Evolutionary conservation across 2,797 vertebrate species (phyloP), one percentile per base, ranked within the genome.

Genomic region (Kryptopterus vitreolus): DNA sequence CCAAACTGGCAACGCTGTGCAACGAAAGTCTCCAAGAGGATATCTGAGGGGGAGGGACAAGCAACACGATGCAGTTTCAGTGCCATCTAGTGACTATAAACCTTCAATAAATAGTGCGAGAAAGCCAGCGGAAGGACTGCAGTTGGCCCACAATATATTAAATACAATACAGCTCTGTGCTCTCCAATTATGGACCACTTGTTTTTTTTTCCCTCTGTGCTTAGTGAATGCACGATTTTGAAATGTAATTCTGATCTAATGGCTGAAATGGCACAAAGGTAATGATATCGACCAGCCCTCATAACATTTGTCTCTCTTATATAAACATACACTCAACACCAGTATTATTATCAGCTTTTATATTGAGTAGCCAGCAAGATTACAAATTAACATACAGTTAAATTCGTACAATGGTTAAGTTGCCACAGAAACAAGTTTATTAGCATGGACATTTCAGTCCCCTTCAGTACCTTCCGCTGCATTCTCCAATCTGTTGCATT

Each of bases 51-150:
- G 68, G 33, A 59, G 59, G 55, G 52, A 52, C 26, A 16, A 77
- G 16, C n/a, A 0, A 63, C 48, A 46, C 13, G 31, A 35, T 76
- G 81, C 20, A 52, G 59, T 77, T 63, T 61, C 76, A 83, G 78
- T 81, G 79, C 83, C 86, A 85, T 81, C 86, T 82, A 81, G 80
- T 82, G 84, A 63, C 31, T 31, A 18, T 18, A 72, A 46, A 65
- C 22, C 26, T 22, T 59, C 38, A 62, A 48, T 55, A 33, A 38
- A 16, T 55, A 16, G 9, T 24, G 35, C 55, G 29, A 4, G 20
- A 58, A 77, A n/a, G 5, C 18, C 46, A 53, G 18, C 15, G 3
- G n/a, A 52, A 33, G 4, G 22, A 53, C 48, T 53, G 20, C 69
- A 53, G 2, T 53, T 9, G 31, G 22, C 26, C 26, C 10, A 16